Conservation (phyloP, 2,113 vertebrate genomes). For the Pristiophorus japonicus region DNA sequence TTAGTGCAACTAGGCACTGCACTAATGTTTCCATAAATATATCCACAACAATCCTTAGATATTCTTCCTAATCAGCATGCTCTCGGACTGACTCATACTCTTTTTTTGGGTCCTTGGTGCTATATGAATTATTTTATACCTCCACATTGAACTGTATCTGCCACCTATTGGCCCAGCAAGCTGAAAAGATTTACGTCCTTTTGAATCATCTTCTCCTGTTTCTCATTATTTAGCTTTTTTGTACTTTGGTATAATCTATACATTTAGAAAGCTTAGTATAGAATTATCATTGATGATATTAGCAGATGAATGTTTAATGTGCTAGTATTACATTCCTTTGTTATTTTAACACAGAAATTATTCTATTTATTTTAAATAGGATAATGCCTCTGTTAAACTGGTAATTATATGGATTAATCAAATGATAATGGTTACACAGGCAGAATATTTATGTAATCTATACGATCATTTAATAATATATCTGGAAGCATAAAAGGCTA, state of each 20-base stretch:
- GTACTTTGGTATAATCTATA: background rate
- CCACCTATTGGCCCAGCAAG: background rate
- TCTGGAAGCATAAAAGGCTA: conserved; percentile 1
- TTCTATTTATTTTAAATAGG: background rate
- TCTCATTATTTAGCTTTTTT: background rate
- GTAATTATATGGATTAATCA: background rate
- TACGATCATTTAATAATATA: conserved; percentile 8
- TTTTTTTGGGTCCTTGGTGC: background rate
- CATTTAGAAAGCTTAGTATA: background rate
- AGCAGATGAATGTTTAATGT: background rate
- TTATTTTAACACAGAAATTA: background rate
- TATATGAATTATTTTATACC: background rate
- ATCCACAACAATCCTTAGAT: background rate
- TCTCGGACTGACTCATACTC: background rate
- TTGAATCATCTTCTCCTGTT: background rate
- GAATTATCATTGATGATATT: background rate
- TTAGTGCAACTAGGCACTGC: background rate
- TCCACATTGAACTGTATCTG: background rate
- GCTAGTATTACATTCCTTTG: background rate
- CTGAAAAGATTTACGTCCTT: background rate
- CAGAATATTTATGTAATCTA: conserved; percentile 9
- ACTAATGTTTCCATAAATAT: background rate
- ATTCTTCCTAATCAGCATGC: background rate
- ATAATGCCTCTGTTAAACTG: background rate
- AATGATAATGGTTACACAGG: background rate